phyloP scores from a whole-genome alignment of 1,140 invertebrate genomes.

The Penaeus vannamei region DNA sequence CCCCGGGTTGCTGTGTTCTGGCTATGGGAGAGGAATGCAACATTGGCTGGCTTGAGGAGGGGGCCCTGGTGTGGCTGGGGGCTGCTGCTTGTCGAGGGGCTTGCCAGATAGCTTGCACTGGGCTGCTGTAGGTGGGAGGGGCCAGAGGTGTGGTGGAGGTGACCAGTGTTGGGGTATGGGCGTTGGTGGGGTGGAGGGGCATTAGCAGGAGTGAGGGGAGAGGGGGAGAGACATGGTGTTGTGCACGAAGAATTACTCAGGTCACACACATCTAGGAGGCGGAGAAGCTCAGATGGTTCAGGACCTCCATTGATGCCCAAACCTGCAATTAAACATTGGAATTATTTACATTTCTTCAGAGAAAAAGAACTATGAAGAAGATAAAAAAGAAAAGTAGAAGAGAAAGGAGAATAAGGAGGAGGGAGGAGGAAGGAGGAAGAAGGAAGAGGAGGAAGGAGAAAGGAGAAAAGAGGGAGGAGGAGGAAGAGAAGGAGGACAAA shows the following conservation, averaged over 20 bases:
- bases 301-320: slow-evolving; percentile 84
- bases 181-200: slow-evolving; percentile 40
- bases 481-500: neutral
- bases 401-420: neutral
- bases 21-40: slow-evolving; percentile 65
- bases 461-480: neutral
- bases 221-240: slow-evolving; percentile 89
- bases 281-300: slow-evolving; percentile 89
- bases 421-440: neutral
- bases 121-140: slow-evolving; percentile 36
- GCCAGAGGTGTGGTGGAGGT: slow-evolving; percentile 41
- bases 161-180: slow-evolving; percentile 34
- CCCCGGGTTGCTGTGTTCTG: slow-evolving; percentile 41
- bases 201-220: slow-evolving; percentile 75
- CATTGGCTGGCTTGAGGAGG: slow-evolving; percentile 66
- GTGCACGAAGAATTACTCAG: slow-evolving; percentile 86
- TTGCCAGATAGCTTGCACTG: slow-evolving; percentile 33
- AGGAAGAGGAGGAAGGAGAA: neutral
- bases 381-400: too few species aligned
- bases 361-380: neutral
- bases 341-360: slow-evolving; percentile 17
- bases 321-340: slow-evolving; percentile 64
- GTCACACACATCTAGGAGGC: slow-evolving; percentile 93
- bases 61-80: slow-evolving; percentile 40
- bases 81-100: slow-evolving; percentile 29